Evolutionary conservation across 2,888 invertebrate species (phyloP).

Genomic region (Monochamus alternatus): DNA sequence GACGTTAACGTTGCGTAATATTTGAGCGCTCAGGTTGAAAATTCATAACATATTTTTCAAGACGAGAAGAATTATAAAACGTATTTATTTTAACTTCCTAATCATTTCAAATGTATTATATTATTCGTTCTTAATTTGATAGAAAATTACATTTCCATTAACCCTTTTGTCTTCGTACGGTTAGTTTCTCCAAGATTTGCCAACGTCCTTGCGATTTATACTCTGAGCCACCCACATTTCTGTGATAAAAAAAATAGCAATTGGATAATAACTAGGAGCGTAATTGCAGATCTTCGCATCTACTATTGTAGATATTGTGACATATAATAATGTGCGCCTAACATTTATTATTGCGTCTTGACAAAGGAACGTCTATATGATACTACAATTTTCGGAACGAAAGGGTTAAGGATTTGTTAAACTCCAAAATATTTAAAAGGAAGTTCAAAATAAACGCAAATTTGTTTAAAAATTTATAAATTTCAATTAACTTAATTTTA

Average conservation of each 20-base stretch:
- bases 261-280: background rate
- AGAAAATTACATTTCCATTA: slow-evolving; percentile 17
- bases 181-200: background rate
- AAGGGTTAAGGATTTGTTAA: slow-evolving; percentile 33
- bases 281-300: background rate
- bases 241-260: background rate
- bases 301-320: background rate
- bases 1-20: slow-evolving; percentile 21
- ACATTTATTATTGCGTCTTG: background rate
- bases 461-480: background rate
- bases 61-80: background rate
- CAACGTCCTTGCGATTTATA: background rate
- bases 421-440: slow-evolving; percentile 8
- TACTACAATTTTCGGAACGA: slow-evolving; percentile 13
- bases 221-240: background rate
- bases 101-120: background rate
- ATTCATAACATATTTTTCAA: background rate
- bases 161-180: slow-evolving; percentile 29
- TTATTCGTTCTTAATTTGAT: background rate
- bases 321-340: slow-evolving; percentile 1
- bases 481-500: background rate
- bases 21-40: slow-evolving; percentile 15
- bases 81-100: slow-evolving; percentile 22
- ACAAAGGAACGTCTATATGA: background rate
- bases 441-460: slow-evolving; percentile 17